These are phyloP conservation scores for Euura saliciscinereae DNA, from an alignment of 1,140 invertebrate genomes.

Conservation along the genomic window DNA sequence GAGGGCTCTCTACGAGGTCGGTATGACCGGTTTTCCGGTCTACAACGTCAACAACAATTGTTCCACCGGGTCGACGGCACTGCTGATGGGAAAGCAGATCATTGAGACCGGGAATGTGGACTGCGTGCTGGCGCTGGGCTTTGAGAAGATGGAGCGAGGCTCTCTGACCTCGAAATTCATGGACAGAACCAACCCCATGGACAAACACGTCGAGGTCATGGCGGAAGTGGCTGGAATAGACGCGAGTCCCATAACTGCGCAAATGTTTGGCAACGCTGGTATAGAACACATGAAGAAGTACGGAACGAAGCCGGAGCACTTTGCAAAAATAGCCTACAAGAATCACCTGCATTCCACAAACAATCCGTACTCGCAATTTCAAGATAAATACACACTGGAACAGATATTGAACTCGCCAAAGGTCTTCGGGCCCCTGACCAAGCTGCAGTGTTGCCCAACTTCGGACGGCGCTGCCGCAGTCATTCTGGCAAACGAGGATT, in stretches of 20 bases:
- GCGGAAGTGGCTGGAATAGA: slow-evolving; percentile 77
- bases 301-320: slow-evolving; percentile 89
- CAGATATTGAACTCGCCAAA: slow-evolving; percentile 85
- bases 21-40: slow-evolving; percentile 96
- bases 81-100: slow-evolving; percentile 90
- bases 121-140: slow-evolving; percentile 92
- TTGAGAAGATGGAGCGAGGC: slow-evolving; percentile 97
- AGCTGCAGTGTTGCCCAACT: slow-evolving; percentile 96
- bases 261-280: slow-evolving; percentile 96
- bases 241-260: slow-evolving; percentile 85
- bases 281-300: slow-evolving; percentile 97
- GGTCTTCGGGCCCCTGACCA: slow-evolving; percentile 90
- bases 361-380: slow-evolving; percentile 96
- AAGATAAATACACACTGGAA: slow-evolving; percentile 86
- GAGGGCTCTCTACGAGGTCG: slow-evolving; percentile 91
- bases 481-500: slow-evolving; percentile 88
- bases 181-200: slow-evolving; percentile 93
- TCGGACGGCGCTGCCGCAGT: slow-evolving; percentile 95
- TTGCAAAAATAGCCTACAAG: slow-evolving; percentile 97
- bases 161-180: slow-evolving; percentile 81
- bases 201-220: slow-evolving; percentile 90
- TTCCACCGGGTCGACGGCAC: slow-evolving; percentile 92
- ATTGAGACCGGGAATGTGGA: slow-evolving; percentile 84
- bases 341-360: slow-evolving; percentile 97
- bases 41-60: slow-evolving; percentile 99